phyloP scores from a whole-genome alignment of 2,113 vertebrate species.

The Periophthalmodon schlosseri region DNA sequence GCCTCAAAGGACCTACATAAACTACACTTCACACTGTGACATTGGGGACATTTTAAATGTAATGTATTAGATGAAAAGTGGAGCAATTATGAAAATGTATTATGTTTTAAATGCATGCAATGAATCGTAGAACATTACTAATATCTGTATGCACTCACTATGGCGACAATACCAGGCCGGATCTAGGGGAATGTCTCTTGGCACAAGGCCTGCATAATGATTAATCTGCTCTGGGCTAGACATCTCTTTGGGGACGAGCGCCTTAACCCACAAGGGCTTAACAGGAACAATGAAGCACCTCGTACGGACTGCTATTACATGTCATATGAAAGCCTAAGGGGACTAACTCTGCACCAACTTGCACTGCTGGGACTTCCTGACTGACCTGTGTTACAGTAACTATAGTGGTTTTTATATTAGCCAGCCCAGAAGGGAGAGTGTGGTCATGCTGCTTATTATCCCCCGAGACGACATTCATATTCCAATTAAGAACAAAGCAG shows the following conservation, averaged over 20 bases:
- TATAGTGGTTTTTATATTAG: neutral
- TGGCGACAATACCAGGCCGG: neutral
- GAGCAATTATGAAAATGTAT: neutral
- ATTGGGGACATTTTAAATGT: neutral
- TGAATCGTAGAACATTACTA: neutral
- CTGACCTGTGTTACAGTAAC: neutral
- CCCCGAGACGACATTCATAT: neutral
- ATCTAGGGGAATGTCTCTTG: conserved; percentile 2
- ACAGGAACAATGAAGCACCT: conserved; percentile 1
- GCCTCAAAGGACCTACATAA: neutral
- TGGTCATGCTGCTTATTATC: conserved; percentile 5
- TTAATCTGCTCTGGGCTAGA: conserved; percentile 6
- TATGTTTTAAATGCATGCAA: conserved; percentile 1
- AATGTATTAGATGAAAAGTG: neutral
- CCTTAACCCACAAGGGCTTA: conserved; percentile 2
- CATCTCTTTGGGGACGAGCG: conserved; percentile 1
- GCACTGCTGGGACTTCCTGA: neutral
- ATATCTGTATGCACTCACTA: neutral
- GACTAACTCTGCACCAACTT: neutral
- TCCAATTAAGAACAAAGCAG: conserved; percentile 5
- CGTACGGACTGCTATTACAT: neutral
- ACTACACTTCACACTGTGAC: neutral
- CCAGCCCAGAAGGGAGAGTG: neutral
- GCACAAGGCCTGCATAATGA: conserved; percentile 4
- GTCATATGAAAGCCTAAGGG: neutral